Percentiles rank a stretch among this genome's conserved stretches.
Evolutionary conservation across 2,113 vertebrate genomes (phyloP).

Genomic region (Pogonocichla stellata): DNA sequence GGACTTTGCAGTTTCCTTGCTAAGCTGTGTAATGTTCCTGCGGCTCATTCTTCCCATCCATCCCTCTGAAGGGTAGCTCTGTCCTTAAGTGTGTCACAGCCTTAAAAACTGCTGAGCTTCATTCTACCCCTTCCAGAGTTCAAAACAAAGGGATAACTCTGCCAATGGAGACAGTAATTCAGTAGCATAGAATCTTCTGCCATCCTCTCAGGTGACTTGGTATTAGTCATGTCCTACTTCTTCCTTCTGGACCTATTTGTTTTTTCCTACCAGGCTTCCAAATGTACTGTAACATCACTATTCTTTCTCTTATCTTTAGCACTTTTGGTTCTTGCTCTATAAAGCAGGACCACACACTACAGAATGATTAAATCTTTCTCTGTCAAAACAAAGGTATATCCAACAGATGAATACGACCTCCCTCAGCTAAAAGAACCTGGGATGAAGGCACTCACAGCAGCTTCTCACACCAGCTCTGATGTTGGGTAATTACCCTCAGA

Average conservation of each 20-base stretch:
- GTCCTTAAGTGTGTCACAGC: not conserved
- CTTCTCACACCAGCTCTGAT: not conserved
- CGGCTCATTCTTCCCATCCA: not conserved
- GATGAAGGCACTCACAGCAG: not conserved
- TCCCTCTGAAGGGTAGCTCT: not conserved
- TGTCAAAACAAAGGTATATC: not conserved
- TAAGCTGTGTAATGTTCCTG: not conserved
- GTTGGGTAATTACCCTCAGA: fast-evolving
- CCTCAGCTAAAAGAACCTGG: not conserved
- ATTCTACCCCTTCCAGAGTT: not conserved
- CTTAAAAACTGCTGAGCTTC: not conserved
- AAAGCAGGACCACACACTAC: not conserved
- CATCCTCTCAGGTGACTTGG: not conserved
- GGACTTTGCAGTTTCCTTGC: not conserved
- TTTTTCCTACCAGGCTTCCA: not conserved
- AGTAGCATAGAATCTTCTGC: not conserved
- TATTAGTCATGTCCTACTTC: not conserved
- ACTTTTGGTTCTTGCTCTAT: not conserved
- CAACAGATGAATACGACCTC: not conserved
- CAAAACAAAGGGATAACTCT: not conserved
- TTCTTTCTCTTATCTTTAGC: not conserved
- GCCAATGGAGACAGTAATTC: not conserved
- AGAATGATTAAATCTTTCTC: not conserved
- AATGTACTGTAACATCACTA: not conserved
- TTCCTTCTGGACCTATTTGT: not conserved